phyloP scores from a whole-genome alignment of 2,888 invertebrate species.

The Cataglyphis albicans region DNA sequence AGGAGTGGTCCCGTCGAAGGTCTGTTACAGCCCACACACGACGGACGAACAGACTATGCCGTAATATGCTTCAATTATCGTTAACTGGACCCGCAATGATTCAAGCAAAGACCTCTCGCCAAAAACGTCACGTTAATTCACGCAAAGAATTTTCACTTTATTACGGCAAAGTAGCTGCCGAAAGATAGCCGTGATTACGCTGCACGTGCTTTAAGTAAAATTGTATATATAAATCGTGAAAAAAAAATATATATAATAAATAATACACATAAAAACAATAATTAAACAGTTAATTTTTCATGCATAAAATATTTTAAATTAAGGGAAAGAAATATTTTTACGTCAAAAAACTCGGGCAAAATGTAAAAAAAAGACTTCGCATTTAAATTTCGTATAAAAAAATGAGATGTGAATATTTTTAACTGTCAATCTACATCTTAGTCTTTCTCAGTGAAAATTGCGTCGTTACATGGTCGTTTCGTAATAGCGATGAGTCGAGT shows the following conservation, averaged over 20 bases:
- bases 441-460: not conserved
- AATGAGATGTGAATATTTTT: slow-evolving; percentile 19
- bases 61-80: slow-evolving; percentile 59
- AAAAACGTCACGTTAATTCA: slow-evolving; percentile 23
- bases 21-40: slow-evolving; percentile 61
- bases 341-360: not conserved
- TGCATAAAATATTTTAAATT: not conserved
- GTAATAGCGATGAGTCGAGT: slow-evolving; percentile 1
- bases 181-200: not conserved
- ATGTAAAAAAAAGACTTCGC: not conserved
- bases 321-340: slow-evolving; percentile 29
- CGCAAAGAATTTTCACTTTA: slow-evolving; percentile 21
- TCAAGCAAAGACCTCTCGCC: slow-evolving; percentile 33
- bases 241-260: not conserved
- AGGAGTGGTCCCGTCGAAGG: slow-evolving; percentile 65
- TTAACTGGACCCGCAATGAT: slow-evolving; percentile 60
- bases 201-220: not conserved
- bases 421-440: not conserved
- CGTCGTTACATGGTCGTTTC: not conserved
- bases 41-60: slow-evolving; percentile 6
- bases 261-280: not conserved
- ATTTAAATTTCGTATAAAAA: not conserved
- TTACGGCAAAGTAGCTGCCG: slow-evolving; percentile 33
- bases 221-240: not conserved
- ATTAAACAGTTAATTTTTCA: not conserved